Base-by-base conservation (phyloP, 2,113 vertebrate species). In the Atrichornis clamosus region DNA sequence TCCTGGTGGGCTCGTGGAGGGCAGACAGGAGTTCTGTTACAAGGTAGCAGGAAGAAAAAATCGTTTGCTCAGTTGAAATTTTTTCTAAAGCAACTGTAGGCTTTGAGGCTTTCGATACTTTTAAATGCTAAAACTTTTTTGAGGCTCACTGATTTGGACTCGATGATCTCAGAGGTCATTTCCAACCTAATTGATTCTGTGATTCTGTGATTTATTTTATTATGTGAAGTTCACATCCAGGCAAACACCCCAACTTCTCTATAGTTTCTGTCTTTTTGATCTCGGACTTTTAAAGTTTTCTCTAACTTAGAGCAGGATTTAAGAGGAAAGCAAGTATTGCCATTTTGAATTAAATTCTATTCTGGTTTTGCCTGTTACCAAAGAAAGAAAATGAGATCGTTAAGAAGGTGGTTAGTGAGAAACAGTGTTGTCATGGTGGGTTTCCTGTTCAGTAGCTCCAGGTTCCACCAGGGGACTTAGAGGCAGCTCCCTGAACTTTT, bases 11-110 rank as follows among this genome's bases (percentile, higher is more conserved):
- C 88, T 72, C 32, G 2, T 39, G 90, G 39, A 90, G 26, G 39
- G 74, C 73, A 84, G 47, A 44, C 74, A 91, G 39, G 42, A 82
- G 84, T 84, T 87, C 90, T 95, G 93, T 90, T 96, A 88, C 64
- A 68, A 80, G 69, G 79, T 58, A 84, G 55, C 30, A 58, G 39
- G 53, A 58, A 87, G 30, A 76, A 96, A 94, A 79, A 69, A 55
- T 62, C 30, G 35, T 90, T 84, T 77, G 47, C 64, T 84, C 64
- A 73, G 11, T 20, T 42, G 73, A n/a, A 60, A 44, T 18, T 68
- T 93, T 91, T 88, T 59, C 41, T 70, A 37, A 37, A 79, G 47
- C 39, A 47, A 10, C 19, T 82, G 16, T 50, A 72, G 67, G 18
- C 33, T 65, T 95, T 50, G 41, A 8, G 21, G 7, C 1, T 46